Conservation (phyloP, 2,113 vertebrate genomes). For the Siniperca chuatsi region DNA sequence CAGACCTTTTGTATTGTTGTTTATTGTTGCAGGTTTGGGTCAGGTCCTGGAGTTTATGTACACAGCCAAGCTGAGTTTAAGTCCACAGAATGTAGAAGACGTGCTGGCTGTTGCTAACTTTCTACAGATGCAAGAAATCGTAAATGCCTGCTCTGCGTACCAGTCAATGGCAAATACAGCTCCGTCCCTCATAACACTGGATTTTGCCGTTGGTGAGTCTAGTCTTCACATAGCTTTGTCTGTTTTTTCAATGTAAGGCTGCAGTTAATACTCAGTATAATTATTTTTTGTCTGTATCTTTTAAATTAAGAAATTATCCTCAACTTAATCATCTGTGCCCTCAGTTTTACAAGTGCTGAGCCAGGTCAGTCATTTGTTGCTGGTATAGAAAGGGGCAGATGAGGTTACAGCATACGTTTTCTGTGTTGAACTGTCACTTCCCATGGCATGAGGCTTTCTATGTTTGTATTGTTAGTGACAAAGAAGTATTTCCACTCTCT, state of each 20-base stretch:
- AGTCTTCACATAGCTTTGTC: neutral
- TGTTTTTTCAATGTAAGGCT: neutral
- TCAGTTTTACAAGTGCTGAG: neutral
- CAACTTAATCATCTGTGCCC: neutral
- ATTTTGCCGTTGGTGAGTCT: slow-evolving; percentile 73
- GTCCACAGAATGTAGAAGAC: slow-evolving; percentile 91
- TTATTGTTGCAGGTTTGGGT: slow-evolving; percentile 87
- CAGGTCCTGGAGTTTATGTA: slow-evolving; percentile 99
- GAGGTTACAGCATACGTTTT: neutral
- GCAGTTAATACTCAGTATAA: neutral
- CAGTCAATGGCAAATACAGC: slow-evolving; percentile 85
- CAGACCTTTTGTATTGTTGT: slow-evolving; percentile 6
- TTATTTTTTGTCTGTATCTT: neutral
- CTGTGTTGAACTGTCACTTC: neutral
- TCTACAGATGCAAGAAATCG: slow-evolving; percentile 95
- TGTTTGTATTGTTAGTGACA: neutral
- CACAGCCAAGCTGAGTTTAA: slow-evolving; percentile 93
- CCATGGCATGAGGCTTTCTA: neutral
- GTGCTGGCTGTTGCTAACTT: slow-evolving; percentile 94
- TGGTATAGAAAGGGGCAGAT: neutral
- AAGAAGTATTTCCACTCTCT: neutral
- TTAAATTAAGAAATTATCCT: neutral
- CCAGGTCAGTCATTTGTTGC: neutral
- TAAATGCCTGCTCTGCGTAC: slow-evolving; percentile 92
- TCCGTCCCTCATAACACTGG: slow-evolving; percentile 68